Percentiles rank a stretch among this genome's conserved stretches.
phyloP scores from a whole-genome alignment of 2,888 invertebrate genomes.

The Microctonus aethiopoides region DNA sequence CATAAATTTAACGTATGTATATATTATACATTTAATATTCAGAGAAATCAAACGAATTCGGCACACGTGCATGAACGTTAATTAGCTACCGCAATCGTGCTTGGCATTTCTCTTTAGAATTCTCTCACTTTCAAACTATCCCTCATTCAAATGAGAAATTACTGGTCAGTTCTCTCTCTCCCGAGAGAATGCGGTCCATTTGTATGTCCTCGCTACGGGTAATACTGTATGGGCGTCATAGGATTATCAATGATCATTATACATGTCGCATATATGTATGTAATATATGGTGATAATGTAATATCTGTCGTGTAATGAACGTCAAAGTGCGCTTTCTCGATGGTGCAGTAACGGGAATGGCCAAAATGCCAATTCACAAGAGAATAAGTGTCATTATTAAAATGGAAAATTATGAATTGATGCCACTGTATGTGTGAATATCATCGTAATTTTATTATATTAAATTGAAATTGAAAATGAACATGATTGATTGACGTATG shows the following conservation, averaged over 20 bases:
- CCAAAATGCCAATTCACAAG: background rate
- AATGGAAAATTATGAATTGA: conserved; percentile 2
- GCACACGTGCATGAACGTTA: conserved; percentile 32
- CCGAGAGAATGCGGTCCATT: conserved; percentile 31
- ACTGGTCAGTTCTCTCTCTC: conserved; percentile 34
- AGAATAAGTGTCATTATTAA: background rate
- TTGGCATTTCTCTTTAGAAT: conserved; percentile 38
- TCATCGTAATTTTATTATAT: too few species aligned
- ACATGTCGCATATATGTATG: background rate
- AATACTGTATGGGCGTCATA: conserved; percentile 28
- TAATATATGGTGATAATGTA: conserved; percentile 40
- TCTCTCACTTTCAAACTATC: conserved; percentile 26
- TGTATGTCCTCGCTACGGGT: conserved; percentile 30
- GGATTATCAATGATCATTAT: conserved; percentile 48
- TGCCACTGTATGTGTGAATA: too few species aligned
- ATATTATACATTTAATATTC: conserved; percentile 4
- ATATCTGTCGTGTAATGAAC: conserved; percentile 42
- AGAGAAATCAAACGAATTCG: conserved; percentile 9
- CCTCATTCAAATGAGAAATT: conserved; percentile 41
- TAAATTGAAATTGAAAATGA: background rate
- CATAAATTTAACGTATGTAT: background rate
- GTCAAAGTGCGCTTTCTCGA: conserved; percentile 36
- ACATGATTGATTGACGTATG: background rate
- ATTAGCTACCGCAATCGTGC: conserved; percentile 43
- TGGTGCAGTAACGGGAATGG: background rate